Percentiles rank a stretch among this genome's conserved stretches.
Conservation (phyloP, 2,888 invertebrate species). For the Ectropis crepuscularia region DNA sequence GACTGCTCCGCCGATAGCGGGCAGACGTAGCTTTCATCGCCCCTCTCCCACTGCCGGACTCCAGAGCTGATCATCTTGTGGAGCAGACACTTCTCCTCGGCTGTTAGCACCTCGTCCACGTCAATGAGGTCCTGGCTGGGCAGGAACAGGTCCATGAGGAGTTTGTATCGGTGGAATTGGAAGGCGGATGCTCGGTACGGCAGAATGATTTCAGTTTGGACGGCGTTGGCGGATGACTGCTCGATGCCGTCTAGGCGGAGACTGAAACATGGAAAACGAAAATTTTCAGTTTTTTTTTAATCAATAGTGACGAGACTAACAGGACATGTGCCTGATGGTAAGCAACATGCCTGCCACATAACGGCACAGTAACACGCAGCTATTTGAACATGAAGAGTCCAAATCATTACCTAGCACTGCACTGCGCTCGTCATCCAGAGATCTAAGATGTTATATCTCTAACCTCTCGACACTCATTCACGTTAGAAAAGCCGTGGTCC, state of each 20-base stretch:
- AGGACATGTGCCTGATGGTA: no score
- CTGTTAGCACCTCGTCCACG: slow-evolving; percentile 66
- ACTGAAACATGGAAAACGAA: slow-evolving; percentile 61
- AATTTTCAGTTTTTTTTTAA: no score
- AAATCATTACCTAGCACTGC: no score
- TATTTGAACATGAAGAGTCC: no score
- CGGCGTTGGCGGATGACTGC: slow-evolving; percentile 71
- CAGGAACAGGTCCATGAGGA: slow-evolving; percentile 85
- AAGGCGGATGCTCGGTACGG: slow-evolving; percentile 85
- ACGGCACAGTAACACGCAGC: no score
- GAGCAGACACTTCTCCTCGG: slow-evolving; percentile 76
- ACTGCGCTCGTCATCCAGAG: no score
- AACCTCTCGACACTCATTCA: no score
- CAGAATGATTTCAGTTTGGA: slow-evolving; percentile 78
- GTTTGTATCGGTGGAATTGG: slow-evolving; percentile 85
- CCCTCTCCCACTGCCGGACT: slow-evolving; percentile 84
- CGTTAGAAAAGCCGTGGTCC: no score
- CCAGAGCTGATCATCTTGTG: slow-evolving; percentile 86
- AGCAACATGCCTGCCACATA: no score
- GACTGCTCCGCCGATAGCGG: slow-evolving; percentile 67
- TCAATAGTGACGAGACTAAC: no score
- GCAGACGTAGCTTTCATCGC: slow-evolving; percentile 84
- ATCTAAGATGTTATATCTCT: no score
- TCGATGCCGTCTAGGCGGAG: slow-evolving; percentile 86
- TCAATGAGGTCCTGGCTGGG: slow-evolving; percentile 76